Base-by-base conservation (phyloP, 2,797 vertebrate genomes). In the Okamejei kenojei region DNA sequence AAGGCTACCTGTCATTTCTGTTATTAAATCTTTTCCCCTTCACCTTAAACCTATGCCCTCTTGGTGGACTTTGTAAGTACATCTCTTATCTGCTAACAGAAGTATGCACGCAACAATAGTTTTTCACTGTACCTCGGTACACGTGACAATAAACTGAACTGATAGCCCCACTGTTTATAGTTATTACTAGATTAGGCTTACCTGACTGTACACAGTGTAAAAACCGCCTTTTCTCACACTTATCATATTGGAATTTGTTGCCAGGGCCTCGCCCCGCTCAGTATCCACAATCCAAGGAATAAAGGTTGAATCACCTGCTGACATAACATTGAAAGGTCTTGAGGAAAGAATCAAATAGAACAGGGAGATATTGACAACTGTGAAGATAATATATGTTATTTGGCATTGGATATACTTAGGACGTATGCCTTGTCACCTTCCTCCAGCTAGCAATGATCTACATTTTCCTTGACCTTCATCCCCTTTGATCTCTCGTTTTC, bases 141-240 rank as follows among this genome's bases (percentile, higher is more conserved):
- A 45, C 45, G 45, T 45, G 2, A 45, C 45, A 45, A 45, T 45
- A 45, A 45, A 45, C 45, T 45, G 3, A 45, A 45, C 45, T 45
- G 45, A 32, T 9, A 65, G 13, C n/a, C 32, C 84, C 21, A 84
- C 2, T 13, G 10, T 38, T 54, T 21, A 17, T 63, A 54, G n/a
- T 32, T 68, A 32, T 17, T 68, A n/a, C 63, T 68, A 35, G 2
- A 19, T 88, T 88, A 8, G 10, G 21, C 71, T 92, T 76, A 92
- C 90, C 90, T 92, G 90, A 92, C 90, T 92, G 90, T 92, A 92
- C 71, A 92, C 90, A n/a, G 68, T 54, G 6, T 92, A 92, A 92
- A 74, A 92, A 11, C 90, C 90, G 10, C 29, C 71, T 76, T 74
- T 38, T 54, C 4, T 92, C 90, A 92, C 90, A 74, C 45, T 10